Conservation (phyloP, 2,797 vertebrate genomes). For the Propithecus perrieri region DNA sequence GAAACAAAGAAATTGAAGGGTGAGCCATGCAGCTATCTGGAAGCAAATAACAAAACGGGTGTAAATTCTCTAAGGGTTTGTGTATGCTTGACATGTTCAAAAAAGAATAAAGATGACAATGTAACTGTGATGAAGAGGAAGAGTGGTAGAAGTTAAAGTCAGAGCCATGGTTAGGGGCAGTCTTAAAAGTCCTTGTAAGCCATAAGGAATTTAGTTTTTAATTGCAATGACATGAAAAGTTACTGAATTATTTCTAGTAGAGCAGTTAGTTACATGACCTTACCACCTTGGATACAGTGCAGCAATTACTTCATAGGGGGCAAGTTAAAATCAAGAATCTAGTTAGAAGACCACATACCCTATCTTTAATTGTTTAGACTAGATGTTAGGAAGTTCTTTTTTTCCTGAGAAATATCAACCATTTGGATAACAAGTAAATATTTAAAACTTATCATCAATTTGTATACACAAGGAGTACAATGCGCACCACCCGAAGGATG, state of each 20-base stretch:
- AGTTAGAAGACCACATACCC: neutral
- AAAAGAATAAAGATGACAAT: neutral
- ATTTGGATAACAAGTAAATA: neutral
- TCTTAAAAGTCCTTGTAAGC: neutral
- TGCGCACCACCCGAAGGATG: too few species aligned
- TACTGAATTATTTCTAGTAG: neutral
- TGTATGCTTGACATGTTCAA: neutral
- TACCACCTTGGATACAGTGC: neutral
- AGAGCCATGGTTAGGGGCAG: neutral
- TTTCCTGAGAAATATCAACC: neutral
- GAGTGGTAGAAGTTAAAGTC: neutral
- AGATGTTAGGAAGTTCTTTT: neutral
- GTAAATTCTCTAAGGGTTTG: neutral
- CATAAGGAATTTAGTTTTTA: neutral
- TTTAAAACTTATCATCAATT: neutral
- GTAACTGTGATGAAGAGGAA: neutral
- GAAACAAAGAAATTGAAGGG: neutral
- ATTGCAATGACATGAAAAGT: neutral
- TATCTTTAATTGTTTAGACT: neutral
- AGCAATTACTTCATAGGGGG: neutral
- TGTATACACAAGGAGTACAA: too few species aligned
- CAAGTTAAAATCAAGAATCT: neutral
- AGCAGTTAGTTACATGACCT: neutral
- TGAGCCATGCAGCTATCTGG: neutral
- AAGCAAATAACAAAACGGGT: neutral